These are phyloP conservation scores for Ciconia nigra DNA, from an alignment of 2,797 vertebrate genomes.

Conservation along the genomic window DNA sequence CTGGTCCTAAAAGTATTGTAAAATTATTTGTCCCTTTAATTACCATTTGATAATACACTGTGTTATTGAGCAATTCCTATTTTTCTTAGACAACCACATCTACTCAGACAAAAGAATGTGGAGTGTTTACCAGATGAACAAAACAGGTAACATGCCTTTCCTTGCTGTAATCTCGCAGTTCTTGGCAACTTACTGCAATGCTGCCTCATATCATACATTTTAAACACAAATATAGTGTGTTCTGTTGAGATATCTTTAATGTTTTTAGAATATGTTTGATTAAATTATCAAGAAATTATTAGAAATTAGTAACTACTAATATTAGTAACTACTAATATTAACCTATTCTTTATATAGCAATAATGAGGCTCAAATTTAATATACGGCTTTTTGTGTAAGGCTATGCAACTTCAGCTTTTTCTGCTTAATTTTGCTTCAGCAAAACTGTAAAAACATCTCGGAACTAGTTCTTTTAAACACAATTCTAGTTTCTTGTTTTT, in stretches of 20 bases:
- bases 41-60: not conserved
- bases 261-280: not conserved
- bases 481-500: not conserved
- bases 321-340: not conserved
- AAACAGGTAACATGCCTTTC: constrained; percentile 74
- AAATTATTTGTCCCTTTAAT: not conserved
- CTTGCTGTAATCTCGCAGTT: not conserved
- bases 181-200: not conserved
- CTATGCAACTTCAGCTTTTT: not conserved
- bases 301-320: not conserved
- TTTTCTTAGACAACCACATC: constrained; percentile 79
- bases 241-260: not conserved
- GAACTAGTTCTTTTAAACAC: not conserved
- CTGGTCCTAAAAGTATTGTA: not conserved
- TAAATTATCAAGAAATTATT: not conserved
- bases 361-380: not conserved
- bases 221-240: not conserved
- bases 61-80: not conserved
- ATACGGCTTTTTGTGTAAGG: not conserved
- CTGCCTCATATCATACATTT: not conserved
- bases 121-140: constrained; percentile 83
- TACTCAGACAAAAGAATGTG: constrained; percentile 83
- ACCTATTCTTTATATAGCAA: not conserved
- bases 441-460: not conserved
- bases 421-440: not conserved